phyloP scores from a whole-genome alignment of 2,888 invertebrate species.

The Malthinus flaveolus region DNA sequence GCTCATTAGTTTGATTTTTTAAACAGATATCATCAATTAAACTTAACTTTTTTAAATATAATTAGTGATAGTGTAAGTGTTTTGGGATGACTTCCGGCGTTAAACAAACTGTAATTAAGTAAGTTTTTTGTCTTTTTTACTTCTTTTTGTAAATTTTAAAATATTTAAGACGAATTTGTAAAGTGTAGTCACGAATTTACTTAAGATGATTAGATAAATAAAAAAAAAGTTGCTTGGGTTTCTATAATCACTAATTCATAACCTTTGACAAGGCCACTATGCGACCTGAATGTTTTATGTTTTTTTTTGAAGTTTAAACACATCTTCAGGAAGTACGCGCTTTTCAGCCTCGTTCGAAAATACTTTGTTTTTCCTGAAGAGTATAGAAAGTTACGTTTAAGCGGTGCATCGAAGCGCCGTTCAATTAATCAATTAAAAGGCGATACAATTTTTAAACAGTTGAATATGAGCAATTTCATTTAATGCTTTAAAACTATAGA shows the following conservation, averaged over 20 bases:
- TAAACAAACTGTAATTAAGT: conserved; percentile 61
- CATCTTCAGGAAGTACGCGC: conserved; percentile 1
- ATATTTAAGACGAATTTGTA: background rate
- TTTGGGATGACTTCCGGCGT: conserved; percentile 57
- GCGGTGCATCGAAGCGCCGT: background rate
- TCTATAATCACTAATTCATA: conserved; percentile 4
- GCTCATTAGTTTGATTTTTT: background rate
- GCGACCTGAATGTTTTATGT: conserved; percentile 1
- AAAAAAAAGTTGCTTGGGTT: no score
- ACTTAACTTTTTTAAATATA: background rate
- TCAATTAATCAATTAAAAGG: no score
- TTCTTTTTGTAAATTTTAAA: conserved; percentile 13
- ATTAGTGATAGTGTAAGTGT: conserved; percentile 22
- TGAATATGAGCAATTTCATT: no score
- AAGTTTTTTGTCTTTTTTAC: conserved; percentile 46
- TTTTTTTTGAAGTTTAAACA: background rate
- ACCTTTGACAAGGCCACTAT: conserved; percentile 12
- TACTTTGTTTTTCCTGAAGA: background rate
- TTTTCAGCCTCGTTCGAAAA: conserved; percentile 3
- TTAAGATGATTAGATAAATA: no score
- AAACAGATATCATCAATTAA: background rate
- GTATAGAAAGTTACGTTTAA: background rate
- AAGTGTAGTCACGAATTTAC: no score
- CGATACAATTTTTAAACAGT: no score
- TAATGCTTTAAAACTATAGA: no score